Evolutionary conservation across 2,113 vertebrate species (phyloP).

Genomic region (Clarias macrocephalus): DNA sequence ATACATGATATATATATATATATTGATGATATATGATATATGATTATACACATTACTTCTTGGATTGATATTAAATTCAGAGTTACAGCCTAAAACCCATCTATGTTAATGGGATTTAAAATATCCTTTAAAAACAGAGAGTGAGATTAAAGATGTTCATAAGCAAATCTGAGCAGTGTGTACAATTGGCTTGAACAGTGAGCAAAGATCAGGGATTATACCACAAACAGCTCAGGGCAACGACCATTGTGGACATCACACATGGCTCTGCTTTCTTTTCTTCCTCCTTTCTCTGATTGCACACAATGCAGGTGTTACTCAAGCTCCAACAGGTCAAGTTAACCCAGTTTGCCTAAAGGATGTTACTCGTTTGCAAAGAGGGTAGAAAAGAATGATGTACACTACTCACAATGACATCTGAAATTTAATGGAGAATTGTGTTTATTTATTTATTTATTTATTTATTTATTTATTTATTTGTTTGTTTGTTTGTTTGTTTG

Average conservation of each 20-base stretch:
- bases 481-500: no score
- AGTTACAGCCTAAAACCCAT: not conserved
- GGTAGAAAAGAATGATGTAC: constrained; percentile 55
- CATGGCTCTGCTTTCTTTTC: constrained; percentile 58
- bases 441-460: no score
- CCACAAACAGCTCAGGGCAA: constrained; percentile 71
- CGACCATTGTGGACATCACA: constrained; percentile 61
- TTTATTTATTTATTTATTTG: no score
- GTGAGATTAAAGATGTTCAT: constrained; percentile 48
- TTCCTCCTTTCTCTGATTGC: constrained; percentile 60
- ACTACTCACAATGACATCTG: constrained; percentile 53
- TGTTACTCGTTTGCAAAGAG: constrained; percentile 66
- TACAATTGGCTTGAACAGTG: constrained; percentile 65
- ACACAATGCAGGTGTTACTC: constrained; percentile 68
- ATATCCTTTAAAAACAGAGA: not conserved
- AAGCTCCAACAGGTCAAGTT: constrained; percentile 64
- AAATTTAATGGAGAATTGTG: constrained; percentile 34
- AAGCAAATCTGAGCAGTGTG: constrained; percentile 71
- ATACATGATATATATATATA: no score
- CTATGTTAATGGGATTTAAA: not conserved
- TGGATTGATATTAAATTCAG: not conserved
- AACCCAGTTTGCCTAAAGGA: constrained; percentile 67
- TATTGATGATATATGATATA: no score
- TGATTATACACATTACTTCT: not conserved
- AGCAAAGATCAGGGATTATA: constrained; percentile 64